These are phyloP conservation scores for Numida meleagris DNA, from an alignment of 2,113 vertebrate species.

Conservation along the genomic window DNA sequence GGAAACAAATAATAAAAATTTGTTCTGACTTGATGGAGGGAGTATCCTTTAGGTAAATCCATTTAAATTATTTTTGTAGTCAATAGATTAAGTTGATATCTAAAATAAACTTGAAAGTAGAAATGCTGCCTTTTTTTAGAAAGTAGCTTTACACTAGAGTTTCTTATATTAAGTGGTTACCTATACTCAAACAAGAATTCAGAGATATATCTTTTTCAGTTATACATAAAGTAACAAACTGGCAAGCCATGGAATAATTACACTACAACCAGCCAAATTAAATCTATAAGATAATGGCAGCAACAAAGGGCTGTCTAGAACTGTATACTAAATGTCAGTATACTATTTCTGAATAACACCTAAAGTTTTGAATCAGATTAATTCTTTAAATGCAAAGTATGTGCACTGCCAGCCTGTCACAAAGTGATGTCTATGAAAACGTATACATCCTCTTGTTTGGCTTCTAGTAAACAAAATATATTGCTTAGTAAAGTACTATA, in stretches of 20 bases:
- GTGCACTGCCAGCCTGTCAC: neutral
- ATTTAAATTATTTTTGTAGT: neutral
- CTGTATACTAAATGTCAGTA: neutral
- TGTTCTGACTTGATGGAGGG: neutral
- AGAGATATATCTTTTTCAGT: neutral
- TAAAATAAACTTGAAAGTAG: neutral
- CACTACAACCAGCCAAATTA: neutral
- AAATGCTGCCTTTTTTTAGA: neutral
- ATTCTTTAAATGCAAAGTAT: neutral
- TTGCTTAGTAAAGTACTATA: neutral
- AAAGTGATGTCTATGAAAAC: neutral
- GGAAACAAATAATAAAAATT: neutral
- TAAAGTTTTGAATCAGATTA: neutral
- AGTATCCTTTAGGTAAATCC: neutral
- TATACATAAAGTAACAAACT: neutral
- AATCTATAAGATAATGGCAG: neutral
- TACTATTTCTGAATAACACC: neutral
- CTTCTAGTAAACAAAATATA: neutral
- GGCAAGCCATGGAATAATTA: neutral
- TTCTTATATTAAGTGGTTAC: neutral
- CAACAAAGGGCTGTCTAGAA: neutral
- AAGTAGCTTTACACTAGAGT: neutral
- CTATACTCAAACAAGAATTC: neutral
- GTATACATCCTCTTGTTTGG: neutral
- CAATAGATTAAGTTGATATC: neutral